These are phyloP conservation scores for Mormyrus hasselquistii DNA, from an alignment of 2,797 vertebrate genomes.

Conservation along the genomic window DNA sequence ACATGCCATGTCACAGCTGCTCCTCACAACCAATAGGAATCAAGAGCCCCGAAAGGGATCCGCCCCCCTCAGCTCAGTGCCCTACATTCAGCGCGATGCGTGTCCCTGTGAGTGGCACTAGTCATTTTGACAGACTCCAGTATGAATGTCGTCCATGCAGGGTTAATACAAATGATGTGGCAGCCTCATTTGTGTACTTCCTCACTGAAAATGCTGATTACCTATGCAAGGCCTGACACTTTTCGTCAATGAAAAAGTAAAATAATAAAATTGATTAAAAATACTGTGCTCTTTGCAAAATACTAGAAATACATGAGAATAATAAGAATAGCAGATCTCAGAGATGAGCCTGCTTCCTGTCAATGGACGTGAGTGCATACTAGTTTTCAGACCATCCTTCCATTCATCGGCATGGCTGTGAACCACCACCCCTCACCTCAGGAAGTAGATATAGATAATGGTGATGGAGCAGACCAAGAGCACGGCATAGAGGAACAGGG, in stretches of 20 bases:
- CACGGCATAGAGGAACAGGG: slow-evolving; percentile 69
- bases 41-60: slow-evolving; percentile 71
- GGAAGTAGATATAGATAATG: slow-evolving; percentile 72
- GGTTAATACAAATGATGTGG: slow-evolving; percentile 61
- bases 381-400: not conserved
- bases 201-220: slow-evolving; percentile 57
- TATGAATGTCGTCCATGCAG: slow-evolving; percentile 71
- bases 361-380: not conserved
- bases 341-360: not conserved
- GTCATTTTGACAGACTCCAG: slow-evolving; percentile 69
- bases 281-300: not conserved
- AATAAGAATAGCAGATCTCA: not conserved
- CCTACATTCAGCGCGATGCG: slow-evolving; percentile 70
- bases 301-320: not conserved
- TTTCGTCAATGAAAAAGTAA: slow-evolving; percentile 16
- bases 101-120: slow-evolving; percentile 65
- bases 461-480: slow-evolving; percentile 71
- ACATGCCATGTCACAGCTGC: slow-evolving; percentile 69
- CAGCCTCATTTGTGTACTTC: slow-evolving; percentile 41
- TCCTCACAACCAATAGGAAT: slow-evolving; percentile 66
- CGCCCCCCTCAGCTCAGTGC: slow-evolving; percentile 65
- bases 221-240: slow-evolving; percentile 60
- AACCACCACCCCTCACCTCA: slow-evolving; percentile 65
- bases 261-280: not conserved
- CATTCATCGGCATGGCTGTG: not conserved